phyloP scores from a whole-genome alignment of 2,888 invertebrate genomes.

The Drosophila neoperkinsi region DNA sequence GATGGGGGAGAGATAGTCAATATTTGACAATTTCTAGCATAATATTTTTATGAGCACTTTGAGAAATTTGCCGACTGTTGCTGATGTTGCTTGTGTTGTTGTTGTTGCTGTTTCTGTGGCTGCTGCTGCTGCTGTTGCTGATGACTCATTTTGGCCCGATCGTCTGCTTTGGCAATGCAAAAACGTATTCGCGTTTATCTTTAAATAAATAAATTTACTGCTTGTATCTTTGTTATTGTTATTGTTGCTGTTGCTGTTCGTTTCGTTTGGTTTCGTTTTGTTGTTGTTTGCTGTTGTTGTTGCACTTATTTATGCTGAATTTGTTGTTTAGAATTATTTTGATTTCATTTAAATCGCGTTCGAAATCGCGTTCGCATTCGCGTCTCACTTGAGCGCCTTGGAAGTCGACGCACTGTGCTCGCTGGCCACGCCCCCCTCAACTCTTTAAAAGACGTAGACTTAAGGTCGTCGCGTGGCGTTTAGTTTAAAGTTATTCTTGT shows the following conservation, averaged over 20 bases:
- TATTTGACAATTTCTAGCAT: slow-evolving; percentile 59
- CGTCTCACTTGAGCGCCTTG: slow-evolving; percentile 77
- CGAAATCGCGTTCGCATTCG: slow-evolving; percentile 19
- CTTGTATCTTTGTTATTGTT: slow-evolving; percentile 42
- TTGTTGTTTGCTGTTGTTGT: slow-evolving; percentile 29
- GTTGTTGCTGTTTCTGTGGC: slow-evolving; percentile 41
- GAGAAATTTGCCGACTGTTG: slow-evolving; percentile 42
- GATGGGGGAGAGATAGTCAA: slow-evolving; percentile 39
- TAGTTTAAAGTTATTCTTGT: slow-evolving; percentile 29
- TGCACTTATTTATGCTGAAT: slow-evolving; percentile 39
- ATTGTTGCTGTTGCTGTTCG: slow-evolving; percentile 24
- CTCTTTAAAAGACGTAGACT: slow-evolving; percentile 55
- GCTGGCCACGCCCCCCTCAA: slow-evolving; percentile 59
- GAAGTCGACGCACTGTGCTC: slow-evolving; percentile 68
- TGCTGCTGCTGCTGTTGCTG: slow-evolving; percentile 47
- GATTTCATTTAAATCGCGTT: slow-evolving; percentile 23
- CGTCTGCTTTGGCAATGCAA: slow-evolving; percentile 52
- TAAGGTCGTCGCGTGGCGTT: slow-evolving; percentile 79
- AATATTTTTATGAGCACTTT: slow-evolving; percentile 67
- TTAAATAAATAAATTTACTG: slow-evolving; percentile 56
- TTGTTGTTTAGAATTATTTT: slow-evolving; percentile 39
- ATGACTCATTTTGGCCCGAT: slow-evolving; percentile 61
- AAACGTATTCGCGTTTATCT: slow-evolving; percentile 51
- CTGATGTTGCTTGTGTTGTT: slow-evolving; percentile 26
- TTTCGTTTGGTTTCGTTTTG: slow-evolving; percentile 14